Conservation (phyloP, 2,113 vertebrate species). For the Ibidorhyncha struthersii region DNA sequence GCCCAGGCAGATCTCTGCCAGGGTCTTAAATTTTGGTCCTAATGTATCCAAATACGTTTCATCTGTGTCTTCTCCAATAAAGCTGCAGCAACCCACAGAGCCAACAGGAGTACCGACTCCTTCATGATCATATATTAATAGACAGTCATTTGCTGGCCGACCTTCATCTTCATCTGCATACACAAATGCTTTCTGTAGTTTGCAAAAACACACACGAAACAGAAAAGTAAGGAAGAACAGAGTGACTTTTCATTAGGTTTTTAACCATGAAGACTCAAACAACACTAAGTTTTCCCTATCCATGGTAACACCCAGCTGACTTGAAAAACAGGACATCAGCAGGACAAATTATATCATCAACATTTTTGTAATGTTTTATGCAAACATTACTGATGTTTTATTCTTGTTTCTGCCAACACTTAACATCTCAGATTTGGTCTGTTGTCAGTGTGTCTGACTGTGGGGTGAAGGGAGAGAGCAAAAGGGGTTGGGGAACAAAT, state of each 20-base stretch:
- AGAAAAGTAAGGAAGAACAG: neutral
- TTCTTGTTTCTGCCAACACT: neutral
- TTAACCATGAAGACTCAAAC: neutral
- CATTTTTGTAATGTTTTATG: neutral
- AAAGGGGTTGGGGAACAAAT: neutral
- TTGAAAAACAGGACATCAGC: neutral
- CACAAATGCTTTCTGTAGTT: constrained; percentile 83
- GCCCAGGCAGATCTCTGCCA: constrained; percentile 89
- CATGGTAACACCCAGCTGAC: neutral
- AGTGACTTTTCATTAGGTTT: neutral
- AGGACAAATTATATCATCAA: neutral
- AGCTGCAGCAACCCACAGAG: constrained; percentile 90
- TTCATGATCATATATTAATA: constrained; percentile 84
- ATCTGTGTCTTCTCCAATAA: constrained; percentile 84
- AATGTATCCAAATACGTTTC: constrained; percentile 87
- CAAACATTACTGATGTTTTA: neutral
- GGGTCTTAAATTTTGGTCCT: constrained; percentile 89
- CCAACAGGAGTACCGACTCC: constrained; percentile 81
- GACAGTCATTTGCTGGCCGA: constrained; percentile 75
- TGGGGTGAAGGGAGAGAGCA: neutral
- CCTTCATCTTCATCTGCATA: constrained; percentile 77
- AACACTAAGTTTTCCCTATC: neutral
- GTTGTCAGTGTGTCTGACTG: fast-evolving
- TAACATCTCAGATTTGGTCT: neutral
- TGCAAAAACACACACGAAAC: neutral